Evolutionary conservation across 2,113 vertebrate genomes (phyloP).

Genomic region (Lycocorax pyrrhopterus): DNA sequence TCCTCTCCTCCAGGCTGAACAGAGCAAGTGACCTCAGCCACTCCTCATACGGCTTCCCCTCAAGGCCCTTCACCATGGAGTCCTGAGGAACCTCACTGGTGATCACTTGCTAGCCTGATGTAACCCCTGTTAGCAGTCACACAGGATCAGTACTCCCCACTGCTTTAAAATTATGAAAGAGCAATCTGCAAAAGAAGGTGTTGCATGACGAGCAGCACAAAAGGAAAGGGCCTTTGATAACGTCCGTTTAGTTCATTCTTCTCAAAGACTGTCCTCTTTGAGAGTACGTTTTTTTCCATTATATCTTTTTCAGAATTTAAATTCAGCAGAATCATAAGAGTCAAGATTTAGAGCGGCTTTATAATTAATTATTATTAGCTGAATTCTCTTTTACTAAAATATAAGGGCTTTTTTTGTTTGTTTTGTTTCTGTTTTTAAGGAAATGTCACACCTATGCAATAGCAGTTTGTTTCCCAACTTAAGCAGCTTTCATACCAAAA

Average conservation of each 20-base stretch:
- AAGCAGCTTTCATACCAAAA: not conserved
- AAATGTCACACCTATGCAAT: not conserved
- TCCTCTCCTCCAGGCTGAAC: not conserved
- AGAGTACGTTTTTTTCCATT: not conserved
- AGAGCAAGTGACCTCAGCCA: not conserved
- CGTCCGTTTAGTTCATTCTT: not conserved
- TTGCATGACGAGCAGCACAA: not conserved
- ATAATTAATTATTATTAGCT: not conserved
- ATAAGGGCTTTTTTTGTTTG: fast-evolving
- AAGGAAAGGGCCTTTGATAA: not conserved
- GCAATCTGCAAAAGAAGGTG: not conserved
- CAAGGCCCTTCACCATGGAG: not conserved
- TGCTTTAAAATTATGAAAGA: not conserved
- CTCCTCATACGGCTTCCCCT: fast-evolving
- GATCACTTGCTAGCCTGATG: not conserved
- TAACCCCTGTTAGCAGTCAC: not conserved
- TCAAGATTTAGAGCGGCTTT: not conserved
- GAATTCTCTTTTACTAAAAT: not conserved
- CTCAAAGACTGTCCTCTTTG: not conserved
- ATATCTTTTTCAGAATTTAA: not conserved
- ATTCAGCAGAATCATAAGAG: not conserved
- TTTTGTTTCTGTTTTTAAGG: not conserved
- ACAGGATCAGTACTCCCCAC: not conserved
- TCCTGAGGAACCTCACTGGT: not conserved
- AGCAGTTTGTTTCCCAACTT: not conserved